phyloP scores from a whole-genome alignment of 1,140 invertebrate genomes.

The Macrocentrus cingulum region DNA sequence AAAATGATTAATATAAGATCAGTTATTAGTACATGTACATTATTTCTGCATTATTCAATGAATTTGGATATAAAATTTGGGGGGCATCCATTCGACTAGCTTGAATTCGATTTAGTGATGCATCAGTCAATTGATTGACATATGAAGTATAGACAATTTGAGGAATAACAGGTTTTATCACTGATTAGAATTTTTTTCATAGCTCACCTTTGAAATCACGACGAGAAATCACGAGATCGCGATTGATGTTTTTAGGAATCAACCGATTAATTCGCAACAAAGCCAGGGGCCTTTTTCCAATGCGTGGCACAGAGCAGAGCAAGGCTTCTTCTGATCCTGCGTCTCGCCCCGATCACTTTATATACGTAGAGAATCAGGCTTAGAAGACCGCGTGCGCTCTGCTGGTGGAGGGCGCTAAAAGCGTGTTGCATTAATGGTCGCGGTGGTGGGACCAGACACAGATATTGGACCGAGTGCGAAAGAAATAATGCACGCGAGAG shows the following conservation, averaged over 20 bases:
- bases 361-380: constrained; percentile 55
- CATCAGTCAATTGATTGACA: too few relatives aligned
- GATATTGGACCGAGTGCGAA: constrained; percentile 1
- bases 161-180: not conserved
- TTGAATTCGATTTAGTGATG: too few relatives aligned
- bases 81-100: too few relatives aligned
- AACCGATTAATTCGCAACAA: not conserved
- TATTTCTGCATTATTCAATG: too few relatives aligned
- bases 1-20: not conserved
- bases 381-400: constrained; percentile 38
- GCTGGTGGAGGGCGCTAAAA: constrained; percentile 31
- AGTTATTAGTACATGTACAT: too few relatives aligned
- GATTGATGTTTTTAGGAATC: not conserved
- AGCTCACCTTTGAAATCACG: not conserved
- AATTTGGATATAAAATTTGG: too few relatives aligned
- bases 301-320: constrained; percentile 48
- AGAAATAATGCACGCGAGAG: not conserved
- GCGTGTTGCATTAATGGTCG: not conserved
- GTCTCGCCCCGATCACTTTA: constrained; percentile 55
- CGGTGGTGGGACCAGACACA: not conserved
- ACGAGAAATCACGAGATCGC: not conserved
- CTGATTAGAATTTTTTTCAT: not conserved
- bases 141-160: too few relatives aligned
- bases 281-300: constrained; percentile 24
- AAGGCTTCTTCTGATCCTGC: constrained; percentile 55